Percentiles rank a stretch among this genome's conserved stretches.
Evolutionary conservation across 2,113 vertebrate genomes (phyloP).

Genomic region (Oreochromis tanganicae): DNA sequence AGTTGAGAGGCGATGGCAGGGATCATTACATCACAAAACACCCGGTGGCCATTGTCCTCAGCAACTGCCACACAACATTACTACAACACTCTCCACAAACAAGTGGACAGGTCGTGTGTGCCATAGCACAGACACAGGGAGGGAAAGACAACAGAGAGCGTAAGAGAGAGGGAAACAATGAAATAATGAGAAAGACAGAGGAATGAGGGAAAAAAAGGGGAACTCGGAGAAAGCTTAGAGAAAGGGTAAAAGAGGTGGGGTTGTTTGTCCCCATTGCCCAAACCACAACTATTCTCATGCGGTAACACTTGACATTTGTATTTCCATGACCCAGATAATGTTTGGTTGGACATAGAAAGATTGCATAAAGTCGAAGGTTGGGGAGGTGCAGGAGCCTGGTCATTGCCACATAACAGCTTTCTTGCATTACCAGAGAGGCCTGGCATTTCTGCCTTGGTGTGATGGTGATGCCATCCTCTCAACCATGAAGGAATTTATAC

Average conservation of each 20-base stretch:
- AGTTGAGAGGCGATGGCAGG: slow-evolving; percentile 59
- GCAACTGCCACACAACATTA: slow-evolving; percentile 71
- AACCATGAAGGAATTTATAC: background rate
- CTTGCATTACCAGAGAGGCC: slow-evolving; percentile 11
- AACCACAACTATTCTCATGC: slow-evolving; percentile 28
- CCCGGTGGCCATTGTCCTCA: slow-evolving; percentile 56
- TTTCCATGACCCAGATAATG: slow-evolving; percentile 29
- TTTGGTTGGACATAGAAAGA: slow-evolving; percentile 21
- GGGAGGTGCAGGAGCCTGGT: background rate
- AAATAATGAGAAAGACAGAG: background rate
- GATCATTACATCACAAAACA: slow-evolving; percentile 63
- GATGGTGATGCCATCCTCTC: background rate
- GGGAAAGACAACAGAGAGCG: background rate
- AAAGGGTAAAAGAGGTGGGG: background rate
- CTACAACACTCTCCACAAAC: slow-evolving; percentile 3
- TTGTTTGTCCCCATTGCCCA: background rate
- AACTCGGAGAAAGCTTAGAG: background rate
- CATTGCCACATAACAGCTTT: slow-evolving; percentile 12
- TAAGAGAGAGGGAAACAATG: background rate
- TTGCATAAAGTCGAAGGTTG: slow-evolving; percentile 36
- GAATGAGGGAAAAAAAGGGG: background rate
- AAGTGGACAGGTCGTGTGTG: slow-evolving; percentile 29
- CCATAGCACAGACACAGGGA: background rate
- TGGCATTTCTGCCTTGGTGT: slow-evolving; percentile 28
- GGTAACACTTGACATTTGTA: slow-evolving; percentile 44